A percentile compares a stretch with the other conserved stretches of the same genome.
phyloP scores from a whole-genome alignment of 2,797 vertebrate genomes.

The Hirundo rustica region DNA sequence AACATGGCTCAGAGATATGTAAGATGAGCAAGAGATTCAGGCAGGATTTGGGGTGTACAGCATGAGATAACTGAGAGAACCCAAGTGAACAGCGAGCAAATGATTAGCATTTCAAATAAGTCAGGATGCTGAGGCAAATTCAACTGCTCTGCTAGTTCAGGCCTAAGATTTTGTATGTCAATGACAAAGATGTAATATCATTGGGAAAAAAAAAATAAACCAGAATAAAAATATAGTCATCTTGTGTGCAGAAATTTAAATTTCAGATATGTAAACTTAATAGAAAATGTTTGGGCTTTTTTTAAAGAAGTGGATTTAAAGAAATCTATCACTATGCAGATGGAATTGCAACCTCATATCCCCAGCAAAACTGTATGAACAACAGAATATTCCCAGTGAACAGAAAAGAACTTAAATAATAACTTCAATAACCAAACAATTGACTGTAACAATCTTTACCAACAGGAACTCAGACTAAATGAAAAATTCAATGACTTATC shows the following conservation, averaged over 20 bases:
- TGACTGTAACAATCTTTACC: not conserved
- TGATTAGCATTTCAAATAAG: constrained; percentile 7
- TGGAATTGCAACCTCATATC: not conserved
- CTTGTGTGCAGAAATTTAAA: not conserved
- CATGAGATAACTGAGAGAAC: not conserved
- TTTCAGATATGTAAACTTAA: not conserved
- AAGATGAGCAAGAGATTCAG: not conserved
- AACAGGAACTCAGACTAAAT: not conserved
- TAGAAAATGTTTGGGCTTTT: not conserved
- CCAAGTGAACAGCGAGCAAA: not conserved
- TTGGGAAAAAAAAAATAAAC: not conserved
- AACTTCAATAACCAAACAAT: not conserved
- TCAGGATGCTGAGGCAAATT: not conserved
- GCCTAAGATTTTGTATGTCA: not conserved
- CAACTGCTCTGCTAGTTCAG: not conserved
- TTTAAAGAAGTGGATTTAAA: not conserved
- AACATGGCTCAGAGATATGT: not conserved
- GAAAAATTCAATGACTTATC: not conserved
- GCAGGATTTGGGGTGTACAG: not conserved
- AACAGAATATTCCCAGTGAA: not conserved
- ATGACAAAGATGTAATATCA: not conserved
- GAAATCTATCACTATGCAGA: not conserved
- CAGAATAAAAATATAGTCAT: not conserved
- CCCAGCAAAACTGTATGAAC: not conserved
- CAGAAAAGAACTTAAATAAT: not conserved